Conservation (phyloP, 2,113 vertebrate species). For the Malurus elegans region DNA sequence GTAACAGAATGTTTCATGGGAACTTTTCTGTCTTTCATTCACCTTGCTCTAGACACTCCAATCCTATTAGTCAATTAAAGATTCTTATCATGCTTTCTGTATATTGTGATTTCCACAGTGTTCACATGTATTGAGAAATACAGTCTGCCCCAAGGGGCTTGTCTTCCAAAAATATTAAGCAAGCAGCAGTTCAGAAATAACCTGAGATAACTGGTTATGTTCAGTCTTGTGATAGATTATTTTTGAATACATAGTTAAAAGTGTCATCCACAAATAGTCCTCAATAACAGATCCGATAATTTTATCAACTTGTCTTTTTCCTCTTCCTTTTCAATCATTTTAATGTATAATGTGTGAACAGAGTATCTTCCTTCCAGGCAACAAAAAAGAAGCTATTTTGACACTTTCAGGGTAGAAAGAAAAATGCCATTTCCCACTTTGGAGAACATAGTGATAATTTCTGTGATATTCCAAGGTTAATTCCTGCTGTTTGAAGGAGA, state of each 20-base stretch:
- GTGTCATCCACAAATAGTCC: background rate
- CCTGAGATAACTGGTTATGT: background rate
- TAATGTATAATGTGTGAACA: background rate
- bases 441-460: background rate
- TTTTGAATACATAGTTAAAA: background rate
- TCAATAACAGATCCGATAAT: background rate
- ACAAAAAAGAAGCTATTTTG: background rate
- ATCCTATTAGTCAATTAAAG: background rate
- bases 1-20: background rate
- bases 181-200: background rate
- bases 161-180: background rate
- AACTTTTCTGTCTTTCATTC: background rate
- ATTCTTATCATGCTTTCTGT: background rate
- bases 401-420: background rate
- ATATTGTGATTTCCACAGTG: background rate
- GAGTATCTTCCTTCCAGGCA: background rate
- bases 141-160: background rate
- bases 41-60: background rate
- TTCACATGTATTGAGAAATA: background rate
- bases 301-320: slow-evolving; percentile 4
- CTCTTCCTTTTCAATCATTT: slow-evolving; percentile 1
- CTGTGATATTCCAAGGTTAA: background rate
- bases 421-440: background rate
- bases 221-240: background rate
- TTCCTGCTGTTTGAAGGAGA: background rate